Evolutionary conservation across 2,888 invertebrate genomes (phyloP).

Genomic region (Tortricodes alternella): DNA sequence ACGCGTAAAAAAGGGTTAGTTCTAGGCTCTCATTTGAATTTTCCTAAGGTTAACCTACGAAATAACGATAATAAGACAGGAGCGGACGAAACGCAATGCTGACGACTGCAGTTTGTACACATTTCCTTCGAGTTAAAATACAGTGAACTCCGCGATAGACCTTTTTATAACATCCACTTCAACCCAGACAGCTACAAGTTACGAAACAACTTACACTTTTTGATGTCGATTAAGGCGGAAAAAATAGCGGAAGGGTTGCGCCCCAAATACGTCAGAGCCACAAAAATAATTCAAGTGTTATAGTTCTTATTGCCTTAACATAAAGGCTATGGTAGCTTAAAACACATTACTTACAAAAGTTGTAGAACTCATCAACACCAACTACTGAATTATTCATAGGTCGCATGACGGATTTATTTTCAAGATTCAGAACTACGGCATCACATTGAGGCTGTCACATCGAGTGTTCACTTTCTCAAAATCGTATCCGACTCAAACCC

Average conservation of each 20-base stretch:
- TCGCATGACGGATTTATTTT: slow-evolving; percentile 38
- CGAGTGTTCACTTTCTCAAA: too few species aligned
- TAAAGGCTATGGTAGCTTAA: too few species aligned
- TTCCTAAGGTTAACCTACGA: not conserved
- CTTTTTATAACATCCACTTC: not conserved
- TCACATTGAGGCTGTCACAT: too few species aligned
- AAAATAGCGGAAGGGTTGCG: slow-evolving; percentile 36
- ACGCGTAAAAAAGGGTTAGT: not conserved
- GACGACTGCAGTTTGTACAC: too few species aligned
- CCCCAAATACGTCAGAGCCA: slow-evolving; percentile 55
- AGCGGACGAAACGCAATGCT: too few species aligned
- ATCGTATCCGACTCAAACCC: too few species aligned
- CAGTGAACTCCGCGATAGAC: too few species aligned
- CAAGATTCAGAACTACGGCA: too few species aligned
- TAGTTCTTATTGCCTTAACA: too few species aligned
- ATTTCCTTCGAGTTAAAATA: too few species aligned
- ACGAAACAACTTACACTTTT: slow-evolving; percentile 19
- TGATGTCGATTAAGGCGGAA: slow-evolving; percentile 24
- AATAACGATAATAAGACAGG: not conserved
- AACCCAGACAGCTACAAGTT: slow-evolving; percentile 13
- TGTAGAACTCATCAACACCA: slow-evolving; percentile 54
- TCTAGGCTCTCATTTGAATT: not conserved
- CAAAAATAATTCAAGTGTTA: too few species aligned
- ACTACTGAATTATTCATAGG: slow-evolving; percentile 59
- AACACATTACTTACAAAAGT: too few species aligned